Percentiles rank a stretch among this genome's conserved stretches.
phyloP scores from a whole-genome alignment of 2,113 vertebrate species.

The Nerophis lumbriciformis region DNA sequence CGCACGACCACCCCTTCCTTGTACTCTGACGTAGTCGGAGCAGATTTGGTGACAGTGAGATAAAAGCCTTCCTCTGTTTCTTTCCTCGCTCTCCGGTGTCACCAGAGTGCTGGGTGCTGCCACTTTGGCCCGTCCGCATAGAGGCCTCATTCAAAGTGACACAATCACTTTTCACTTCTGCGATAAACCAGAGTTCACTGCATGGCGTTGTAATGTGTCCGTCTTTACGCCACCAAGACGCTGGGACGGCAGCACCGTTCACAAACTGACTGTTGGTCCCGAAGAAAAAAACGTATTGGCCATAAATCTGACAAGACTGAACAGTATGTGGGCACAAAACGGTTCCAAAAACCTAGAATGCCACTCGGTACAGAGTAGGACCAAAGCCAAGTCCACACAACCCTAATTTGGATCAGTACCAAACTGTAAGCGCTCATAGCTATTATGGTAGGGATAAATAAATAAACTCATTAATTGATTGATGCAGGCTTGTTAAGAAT shows the following conservation, averaged over 20 bases:
- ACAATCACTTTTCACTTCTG: slow-evolving; percentile 67
- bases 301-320: slow-evolving; percentile 32
- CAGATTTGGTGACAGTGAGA: slow-evolving; percentile 72
- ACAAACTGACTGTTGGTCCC: slow-evolving; percentile 6
- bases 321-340: slow-evolving; percentile 16
- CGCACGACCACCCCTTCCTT: slow-evolving; percentile 46
- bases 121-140: slow-evolving; percentile 56
- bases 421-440: too few relatives aligned
- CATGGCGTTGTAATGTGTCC: slow-evolving; percentile 42
- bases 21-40: slow-evolving; percentile 71
- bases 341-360: background rate
- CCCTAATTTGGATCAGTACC: background rate
- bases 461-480: too few relatives aligned
- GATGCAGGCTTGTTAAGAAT: background rate
- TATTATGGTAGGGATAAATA: too few relatives aligned
- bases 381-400: too few relatives aligned
- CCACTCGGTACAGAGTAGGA: background rate
- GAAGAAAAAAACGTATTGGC: slow-evolving; percentile 21
- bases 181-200: slow-evolving; percentile 58
- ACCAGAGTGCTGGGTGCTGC: slow-evolving; percentile 63
- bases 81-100: slow-evolving; percentile 65
- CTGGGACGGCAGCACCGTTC: background rate
- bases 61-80: slow-evolving; percentile 74
- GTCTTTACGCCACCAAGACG: slow-evolving; percentile 30
- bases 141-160: slow-evolving; percentile 69